Conservation (phyloP, 2,113 vertebrate species). For the Erinaceus europaeus region DNA sequence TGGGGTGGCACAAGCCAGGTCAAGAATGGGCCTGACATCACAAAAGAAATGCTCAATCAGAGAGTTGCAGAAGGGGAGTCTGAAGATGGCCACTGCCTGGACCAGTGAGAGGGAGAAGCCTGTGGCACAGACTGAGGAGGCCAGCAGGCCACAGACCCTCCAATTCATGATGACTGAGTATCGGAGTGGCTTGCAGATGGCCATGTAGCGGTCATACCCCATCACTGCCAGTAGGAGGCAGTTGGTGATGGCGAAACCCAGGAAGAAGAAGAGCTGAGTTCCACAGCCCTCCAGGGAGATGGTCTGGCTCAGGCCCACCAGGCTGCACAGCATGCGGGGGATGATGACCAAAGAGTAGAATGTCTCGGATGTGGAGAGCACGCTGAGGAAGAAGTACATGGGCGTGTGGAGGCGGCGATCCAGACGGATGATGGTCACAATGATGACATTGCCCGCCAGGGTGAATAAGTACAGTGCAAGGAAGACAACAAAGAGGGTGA, state of each 20-base stretch:
- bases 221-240: slow-evolving; percentile 73
- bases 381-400: slow-evolving; percentile 75
- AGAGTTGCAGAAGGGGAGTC: slow-evolving; percentile 64
- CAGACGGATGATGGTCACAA: slow-evolving; percentile 56
- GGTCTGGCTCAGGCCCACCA: slow-evolving; percentile 7
- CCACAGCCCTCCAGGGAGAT: slow-evolving; percentile 70
- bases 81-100: slow-evolving; percentile 68
- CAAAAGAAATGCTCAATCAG: slow-evolving; percentile 74
- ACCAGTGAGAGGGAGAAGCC: no score
- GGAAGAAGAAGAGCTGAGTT: slow-evolving; percentile 73
- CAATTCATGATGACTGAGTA: slow-evolving; percentile 63
- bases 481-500: slow-evolving; percentile 66
- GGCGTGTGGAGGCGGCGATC: slow-evolving; percentile 70
- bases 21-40: no score
- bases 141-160: slow-evolving; percentile 40
- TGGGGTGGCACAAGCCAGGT: no score
- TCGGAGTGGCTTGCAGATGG: slow-evolving; percentile 72
- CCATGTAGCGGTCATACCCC: slow-evolving; percentile 72
- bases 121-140: no score
- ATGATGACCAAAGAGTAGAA: slow-evolving; percentile 68
- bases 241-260: slow-evolving; percentile 70
- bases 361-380: slow-evolving; percentile 71
- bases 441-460: slow-evolving; percentile 64
- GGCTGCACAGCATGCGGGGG: slow-evolving; percentile 63
- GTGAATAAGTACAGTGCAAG: slow-evolving; percentile 67